Percentiles rank a stretch among this genome's conserved stretches.
These are phyloP conservation scores for Capromys pilorides DNA, from an alignment of 2,797 vertebrate genomes.

Conservation along the genomic window DNA sequence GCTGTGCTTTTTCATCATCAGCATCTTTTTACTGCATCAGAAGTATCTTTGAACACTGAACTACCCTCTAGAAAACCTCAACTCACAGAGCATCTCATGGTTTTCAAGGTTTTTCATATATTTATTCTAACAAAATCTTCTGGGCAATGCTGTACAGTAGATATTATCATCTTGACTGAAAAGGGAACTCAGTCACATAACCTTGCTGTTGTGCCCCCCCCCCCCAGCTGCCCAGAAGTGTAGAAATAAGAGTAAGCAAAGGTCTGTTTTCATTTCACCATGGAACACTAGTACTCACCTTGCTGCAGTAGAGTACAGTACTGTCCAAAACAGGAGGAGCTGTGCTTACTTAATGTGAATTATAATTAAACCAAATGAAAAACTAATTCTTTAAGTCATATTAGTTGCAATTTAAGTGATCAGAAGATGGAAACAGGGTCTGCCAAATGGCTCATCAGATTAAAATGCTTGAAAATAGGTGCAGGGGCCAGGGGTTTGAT, in stretches of 20 bases:
- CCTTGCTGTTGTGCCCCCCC: not conserved
- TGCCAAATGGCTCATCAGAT: too few species aligned
- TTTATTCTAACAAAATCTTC: not conserved
- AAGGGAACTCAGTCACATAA: not conserved
- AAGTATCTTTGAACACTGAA: not conserved
- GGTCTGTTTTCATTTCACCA: not conserved
- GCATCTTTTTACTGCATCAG: not conserved
- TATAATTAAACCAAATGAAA: slow-evolving; percentile 46
- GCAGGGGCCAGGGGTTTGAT: too few species aligned
- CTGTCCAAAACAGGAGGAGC: not conserved
- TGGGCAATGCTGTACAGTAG: not conserved
- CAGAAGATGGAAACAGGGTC: not conserved
- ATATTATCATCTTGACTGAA: not conserved
- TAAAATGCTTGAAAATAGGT: too few species aligned
- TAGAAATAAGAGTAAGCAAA: not conserved
- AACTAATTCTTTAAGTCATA: not conserved
- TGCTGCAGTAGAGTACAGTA: not conserved
- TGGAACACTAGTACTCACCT: not conserved
- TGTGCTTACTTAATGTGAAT: slow-evolving; percentile 19
- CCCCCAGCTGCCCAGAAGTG: not conserved
- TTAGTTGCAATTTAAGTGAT: not conserved
- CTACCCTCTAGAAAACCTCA: not conserved
- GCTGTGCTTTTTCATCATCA: not conserved
- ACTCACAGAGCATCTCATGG: not conserved
- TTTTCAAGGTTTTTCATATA: not conserved